Evolutionary conservation across 2,797 vertebrate genomes (phyloP).

Genomic region (Acanthurus leucopareius): DNA sequence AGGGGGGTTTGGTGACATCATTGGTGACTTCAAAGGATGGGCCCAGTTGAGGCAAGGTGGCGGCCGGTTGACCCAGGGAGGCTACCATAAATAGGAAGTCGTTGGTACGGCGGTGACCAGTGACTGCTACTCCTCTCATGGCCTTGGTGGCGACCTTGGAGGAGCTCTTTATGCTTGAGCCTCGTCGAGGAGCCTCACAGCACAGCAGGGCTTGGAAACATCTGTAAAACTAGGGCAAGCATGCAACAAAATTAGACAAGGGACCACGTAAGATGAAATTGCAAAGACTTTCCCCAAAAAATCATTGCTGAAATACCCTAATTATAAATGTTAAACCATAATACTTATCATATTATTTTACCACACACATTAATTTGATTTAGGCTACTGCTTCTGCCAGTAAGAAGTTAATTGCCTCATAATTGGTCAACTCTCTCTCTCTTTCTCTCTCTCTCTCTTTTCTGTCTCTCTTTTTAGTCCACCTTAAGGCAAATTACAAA

Average conservation of each 20-base stretch:
- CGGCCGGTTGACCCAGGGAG: constrained; percentile 72
- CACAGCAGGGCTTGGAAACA: constrained; percentile 83
- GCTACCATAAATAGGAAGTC: constrained; percentile 78
- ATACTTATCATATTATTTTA: not conserved
- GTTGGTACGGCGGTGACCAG: constrained; percentile 52
- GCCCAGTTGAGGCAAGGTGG: constrained; percentile 59
- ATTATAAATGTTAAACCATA: not conserved
- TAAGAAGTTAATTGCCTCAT: constrained; percentile 17
- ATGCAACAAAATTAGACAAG: constrained; percentile 22
- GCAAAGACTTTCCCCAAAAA: not conserved
- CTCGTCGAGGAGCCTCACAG: constrained; percentile 72
- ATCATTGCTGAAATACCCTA: not conserved
- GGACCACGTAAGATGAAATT: not conserved
- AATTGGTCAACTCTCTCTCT: not conserved
- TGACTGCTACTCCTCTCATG: constrained; percentile 41
- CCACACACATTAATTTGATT: not conserved
- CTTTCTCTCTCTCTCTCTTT: not conserved
- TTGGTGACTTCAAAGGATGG: constrained; percentile 56
- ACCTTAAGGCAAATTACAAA: constrained; percentile 11
- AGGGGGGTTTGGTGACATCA: constrained; percentile 61
- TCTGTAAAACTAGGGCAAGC: constrained; percentile 85
- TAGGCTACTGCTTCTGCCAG: not conserved
- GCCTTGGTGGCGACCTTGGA: constrained; percentile 80
- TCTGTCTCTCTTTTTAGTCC: not conserved
- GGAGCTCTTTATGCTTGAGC: constrained; percentile 81